phyloP scores from a whole-genome alignment of 2,113 vertebrate species.

The Oxygymnocypris stewartii region DNA sequence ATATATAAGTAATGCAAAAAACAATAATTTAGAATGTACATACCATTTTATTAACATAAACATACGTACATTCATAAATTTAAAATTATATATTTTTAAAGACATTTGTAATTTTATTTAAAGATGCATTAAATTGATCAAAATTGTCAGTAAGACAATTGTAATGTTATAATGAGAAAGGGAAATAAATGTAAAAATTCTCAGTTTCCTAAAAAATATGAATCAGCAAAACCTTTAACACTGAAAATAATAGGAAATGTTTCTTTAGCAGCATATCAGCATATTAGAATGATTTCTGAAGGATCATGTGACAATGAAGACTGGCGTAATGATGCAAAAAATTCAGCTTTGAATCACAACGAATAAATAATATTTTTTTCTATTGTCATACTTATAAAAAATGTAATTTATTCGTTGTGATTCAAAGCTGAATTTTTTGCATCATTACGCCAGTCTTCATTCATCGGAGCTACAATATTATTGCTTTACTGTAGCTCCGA shows the following conservation, averaged over 20 bases:
- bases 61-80: background rate
- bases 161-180: too few relatives aligned
- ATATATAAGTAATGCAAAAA: background rate
- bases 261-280: background rate
- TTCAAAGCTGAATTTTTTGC: too few relatives aligned
- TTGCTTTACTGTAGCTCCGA: background rate
- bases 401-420: too few relatives aligned
- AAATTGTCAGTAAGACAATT: background rate
- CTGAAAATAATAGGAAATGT: background rate
- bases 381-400: too few relatives aligned
- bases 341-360: background rate
- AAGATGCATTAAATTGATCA: background rate
- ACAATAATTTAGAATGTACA: background rate
- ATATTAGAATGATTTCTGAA: constrained; percentile 2
- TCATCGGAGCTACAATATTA: too few relatives aligned
- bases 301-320: background rate
- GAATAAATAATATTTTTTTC: too few relatives aligned
- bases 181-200: background rate
- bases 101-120: too few relatives aligned
- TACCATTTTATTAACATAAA: background rate
- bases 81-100: background rate
- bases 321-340: background rate
- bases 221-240: background rate
- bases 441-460: too few relatives aligned
- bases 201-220: background rate